These are phyloP conservation scores for Dermatemys mawii DNA, from an alignment of 2,113 vertebrate species.

Conservation along the genomic window DNA sequence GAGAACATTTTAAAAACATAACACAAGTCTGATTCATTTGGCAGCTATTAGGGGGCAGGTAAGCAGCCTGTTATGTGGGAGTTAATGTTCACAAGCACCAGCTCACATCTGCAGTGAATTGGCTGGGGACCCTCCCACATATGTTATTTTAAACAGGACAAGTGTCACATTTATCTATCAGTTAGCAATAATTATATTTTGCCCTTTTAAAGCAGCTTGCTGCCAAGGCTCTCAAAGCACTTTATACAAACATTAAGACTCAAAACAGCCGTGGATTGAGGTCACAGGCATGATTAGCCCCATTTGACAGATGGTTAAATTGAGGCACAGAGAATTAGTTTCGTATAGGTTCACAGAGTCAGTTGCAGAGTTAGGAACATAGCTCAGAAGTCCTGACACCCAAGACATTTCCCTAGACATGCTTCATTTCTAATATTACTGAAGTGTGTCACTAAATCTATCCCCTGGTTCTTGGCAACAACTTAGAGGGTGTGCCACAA, in stretches of 20 bases:
- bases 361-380: neutral
- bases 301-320: neutral
- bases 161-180: neutral
- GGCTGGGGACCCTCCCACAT: neutral
- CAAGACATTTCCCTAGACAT: neutral
- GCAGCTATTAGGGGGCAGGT: neutral
- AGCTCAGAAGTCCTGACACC: neutral
- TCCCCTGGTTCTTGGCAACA: neutral
- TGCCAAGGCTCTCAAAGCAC: neutral
- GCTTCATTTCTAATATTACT: neutral
- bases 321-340: neutral
- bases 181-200: neutral
- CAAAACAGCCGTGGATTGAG: neutral
- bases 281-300: neutral
- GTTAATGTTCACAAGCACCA: constrained; percentile 3
- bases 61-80: neutral
- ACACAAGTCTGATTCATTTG: neutral
- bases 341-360: neutral
- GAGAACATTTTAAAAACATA: constrained; percentile 1
- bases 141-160: neutral
- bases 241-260: neutral
- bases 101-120: neutral
- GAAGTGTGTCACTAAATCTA: neutral
- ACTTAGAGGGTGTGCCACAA: neutral
- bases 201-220: neutral